These are phyloP conservation scores for Pycnonotus jocosus DNA, from an alignment of 2,113 vertebrate species.

Conservation along the genomic window DNA sequence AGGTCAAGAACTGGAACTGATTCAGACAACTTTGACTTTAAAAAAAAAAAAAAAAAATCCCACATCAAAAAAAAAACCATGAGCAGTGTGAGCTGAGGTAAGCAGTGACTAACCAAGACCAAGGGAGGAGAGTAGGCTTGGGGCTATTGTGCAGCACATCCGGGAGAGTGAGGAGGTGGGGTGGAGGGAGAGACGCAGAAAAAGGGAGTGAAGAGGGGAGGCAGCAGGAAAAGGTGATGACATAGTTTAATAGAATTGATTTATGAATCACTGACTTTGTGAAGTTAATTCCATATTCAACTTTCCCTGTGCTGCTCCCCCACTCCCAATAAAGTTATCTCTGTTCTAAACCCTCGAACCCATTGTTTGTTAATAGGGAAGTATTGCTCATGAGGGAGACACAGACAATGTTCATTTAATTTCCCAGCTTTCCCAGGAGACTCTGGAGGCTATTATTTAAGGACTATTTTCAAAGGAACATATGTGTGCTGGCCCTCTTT, in stretches of 20 bases:
- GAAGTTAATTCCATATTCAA: slow-evolving; percentile 44
- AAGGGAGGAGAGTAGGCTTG: not conserved
- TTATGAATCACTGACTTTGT: slow-evolving; percentile 33
- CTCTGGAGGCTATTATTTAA: not conserved
- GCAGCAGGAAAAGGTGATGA: slow-evolving; percentile 32
- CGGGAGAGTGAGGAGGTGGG: not conserved
- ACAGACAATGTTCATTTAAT: slow-evolving; percentile 30
- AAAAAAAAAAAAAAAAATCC: not conserved
- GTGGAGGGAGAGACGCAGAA: not conserved
- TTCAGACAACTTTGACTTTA: not conserved
- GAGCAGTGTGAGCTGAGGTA: not conserved
- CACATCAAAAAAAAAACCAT: not conserved
- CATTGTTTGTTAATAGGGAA: slow-evolving; percentile 53
- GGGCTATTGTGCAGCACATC: not conserved
- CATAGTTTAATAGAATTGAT: slow-evolving; percentile 31
- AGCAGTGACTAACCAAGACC: slow-evolving; percentile 12
- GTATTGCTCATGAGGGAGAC: slow-evolving; percentile 51
- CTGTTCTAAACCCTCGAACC: slow-evolving; percentile 28
- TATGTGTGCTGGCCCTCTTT: not conserved
- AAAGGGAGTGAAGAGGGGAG: not conserved
- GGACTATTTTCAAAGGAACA: not conserved
- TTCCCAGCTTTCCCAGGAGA: slow-evolving; percentile 40
- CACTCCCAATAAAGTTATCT: slow-evolving; percentile 1
- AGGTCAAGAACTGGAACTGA: not conserved
- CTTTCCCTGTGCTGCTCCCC: not conserved